phyloP scores from a whole-genome alignment of 35 echinoderm and acorn worm genomes.

The Anneissia japonica region DNA sequence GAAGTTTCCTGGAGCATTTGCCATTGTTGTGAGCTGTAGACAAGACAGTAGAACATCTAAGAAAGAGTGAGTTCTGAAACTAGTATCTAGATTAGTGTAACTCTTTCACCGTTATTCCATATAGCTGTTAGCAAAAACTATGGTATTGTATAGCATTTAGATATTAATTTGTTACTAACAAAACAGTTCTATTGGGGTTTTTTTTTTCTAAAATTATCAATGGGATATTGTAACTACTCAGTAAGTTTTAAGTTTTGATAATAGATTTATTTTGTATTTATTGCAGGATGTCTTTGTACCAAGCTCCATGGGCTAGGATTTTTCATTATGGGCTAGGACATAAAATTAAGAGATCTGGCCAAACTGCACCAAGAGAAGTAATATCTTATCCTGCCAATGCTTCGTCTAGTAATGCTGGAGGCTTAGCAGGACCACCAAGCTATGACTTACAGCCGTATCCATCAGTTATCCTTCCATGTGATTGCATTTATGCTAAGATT shows the following conservation, averaged over 20 bases:
- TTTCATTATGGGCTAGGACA: constrained; percentile 65
- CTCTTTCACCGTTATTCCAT: too few species aligned
- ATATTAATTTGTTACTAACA: too few species aligned
- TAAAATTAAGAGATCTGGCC: constrained; percentile 60
- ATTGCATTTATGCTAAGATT: constrained; percentile 48
- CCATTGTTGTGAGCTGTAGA: constrained; percentile 56
- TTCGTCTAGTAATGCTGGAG: constrained; percentile 48
- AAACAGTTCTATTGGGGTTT: too few species aligned
- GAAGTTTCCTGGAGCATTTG: constrained; percentile 33
- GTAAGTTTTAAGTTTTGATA: too few species aligned
- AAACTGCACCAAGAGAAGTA: constrained; percentile 46
- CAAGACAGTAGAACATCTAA: constrained; percentile 42
- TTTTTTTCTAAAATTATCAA: too few species aligned
- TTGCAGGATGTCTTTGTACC: constrained; percentile 54
- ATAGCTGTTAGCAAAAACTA: too few species aligned
- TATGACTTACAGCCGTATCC: constrained; percentile 57
- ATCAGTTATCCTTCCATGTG: constrained; percentile 55
- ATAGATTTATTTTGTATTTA: too few species aligned
- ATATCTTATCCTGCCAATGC: constrained; percentile 65
- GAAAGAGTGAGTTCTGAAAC: constrained; percentile 54
- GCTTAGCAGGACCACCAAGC: constrained; percentile 47
- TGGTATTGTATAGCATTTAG: too few species aligned
- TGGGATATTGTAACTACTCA: too few species aligned
- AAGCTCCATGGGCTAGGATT: constrained; percentile 70
- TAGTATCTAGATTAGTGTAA: too few species aligned